A percentile compares a stretch with the other conserved stretches of the same genome.
These are phyloP conservation scores for Dryomyza anilis DNA, from an alignment of 2,888 invertebrate species.

Conservation along the genomic window DNA sequence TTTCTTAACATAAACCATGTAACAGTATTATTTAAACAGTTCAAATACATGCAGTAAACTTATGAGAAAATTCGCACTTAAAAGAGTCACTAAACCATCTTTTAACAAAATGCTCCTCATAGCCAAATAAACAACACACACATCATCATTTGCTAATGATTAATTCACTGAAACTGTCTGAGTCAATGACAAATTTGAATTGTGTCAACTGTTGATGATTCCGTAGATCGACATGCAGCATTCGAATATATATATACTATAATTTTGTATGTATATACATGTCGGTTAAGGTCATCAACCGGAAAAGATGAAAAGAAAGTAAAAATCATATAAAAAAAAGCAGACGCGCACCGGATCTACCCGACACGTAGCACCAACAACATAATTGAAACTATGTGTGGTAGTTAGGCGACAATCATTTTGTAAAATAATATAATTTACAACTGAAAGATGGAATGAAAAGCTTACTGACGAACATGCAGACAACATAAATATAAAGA, in stretches of 20 bases:
- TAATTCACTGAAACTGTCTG: too few species aligned
- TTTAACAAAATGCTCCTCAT: too few species aligned
- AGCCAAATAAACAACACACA: too few species aligned
- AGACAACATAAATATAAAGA: too few species aligned
- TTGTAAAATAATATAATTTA: background rate
- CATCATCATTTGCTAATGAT: too few species aligned
- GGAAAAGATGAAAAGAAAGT: constrained; percentile 48
- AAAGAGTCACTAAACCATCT: too few species aligned
- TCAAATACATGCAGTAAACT: too few species aligned
- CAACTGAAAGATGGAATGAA: background rate
- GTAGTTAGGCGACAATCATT: background rate
- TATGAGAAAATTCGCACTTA: too few species aligned
- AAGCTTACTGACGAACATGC: too few species aligned
- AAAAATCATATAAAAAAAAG: constrained; percentile 18
- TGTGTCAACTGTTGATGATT: background rate
- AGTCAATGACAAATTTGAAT: background rate
- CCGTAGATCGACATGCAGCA: background rate
- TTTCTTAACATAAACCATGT: too few species aligned
- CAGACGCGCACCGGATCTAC: too few species aligned
- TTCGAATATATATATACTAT: background rate
- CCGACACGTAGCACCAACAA: background rate
- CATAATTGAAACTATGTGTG: background rate
- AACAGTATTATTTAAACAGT: too few species aligned
- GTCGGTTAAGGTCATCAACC: constrained; percentile 59
- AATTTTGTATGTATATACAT: background rate